Percentiles rank a stretch among this genome's conserved stretches.
Evolutionary conservation across 2,888 invertebrate genomes (phyloP).

Genomic region (Melinaea marsaeus): DNA sequence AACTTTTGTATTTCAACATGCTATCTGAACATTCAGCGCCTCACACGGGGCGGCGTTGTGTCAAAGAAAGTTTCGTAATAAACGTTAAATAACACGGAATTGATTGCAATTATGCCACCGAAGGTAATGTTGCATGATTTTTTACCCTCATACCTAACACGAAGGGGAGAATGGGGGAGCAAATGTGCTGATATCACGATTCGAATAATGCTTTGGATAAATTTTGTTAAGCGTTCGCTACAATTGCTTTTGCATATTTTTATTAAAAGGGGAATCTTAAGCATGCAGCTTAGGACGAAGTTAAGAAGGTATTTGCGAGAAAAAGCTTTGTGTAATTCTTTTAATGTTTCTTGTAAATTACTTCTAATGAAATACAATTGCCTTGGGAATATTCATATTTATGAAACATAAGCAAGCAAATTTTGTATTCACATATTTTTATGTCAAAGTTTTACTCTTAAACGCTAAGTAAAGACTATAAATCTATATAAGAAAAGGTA

Average conservation of each 20-base stretch:
- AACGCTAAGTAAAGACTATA: slow-evolving; percentile 19
- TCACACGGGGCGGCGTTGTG: slow-evolving; percentile 4
- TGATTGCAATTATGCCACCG: slow-evolving; percentile 42
- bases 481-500: slow-evolving; percentile 29
- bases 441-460: background rate
- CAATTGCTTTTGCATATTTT: slow-evolving; percentile 22
- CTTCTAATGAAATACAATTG: background rate
- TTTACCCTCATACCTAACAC: slow-evolving; percentile 48
- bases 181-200: slow-evolving; percentile 58
- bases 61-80: slow-evolving; percentile 20
- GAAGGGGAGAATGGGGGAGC: slow-evolving; percentile 49
- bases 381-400: background rate
- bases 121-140: slow-evolving; percentile 61
- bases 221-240: slow-evolving; percentile 23
- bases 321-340: slow-evolving; percentile 6
- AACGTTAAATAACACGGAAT: slow-evolving; percentile 33
- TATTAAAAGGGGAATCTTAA: slow-evolving; percentile 19
- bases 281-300: slow-evolving; percentile 5
- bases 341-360: slow-evolving; percentile 4
- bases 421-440: background rate
- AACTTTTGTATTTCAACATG: slow-evolving; percentile 1
- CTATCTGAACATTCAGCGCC: slow-evolving; percentile 4
- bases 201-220: slow-evolving; percentile 36
- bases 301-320: slow-evolving; percentile 5
- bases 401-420: background rate